Conservation (phyloP, 2,797 vertebrate species). For the Pseudochaenichthys georgianus region DNA sequence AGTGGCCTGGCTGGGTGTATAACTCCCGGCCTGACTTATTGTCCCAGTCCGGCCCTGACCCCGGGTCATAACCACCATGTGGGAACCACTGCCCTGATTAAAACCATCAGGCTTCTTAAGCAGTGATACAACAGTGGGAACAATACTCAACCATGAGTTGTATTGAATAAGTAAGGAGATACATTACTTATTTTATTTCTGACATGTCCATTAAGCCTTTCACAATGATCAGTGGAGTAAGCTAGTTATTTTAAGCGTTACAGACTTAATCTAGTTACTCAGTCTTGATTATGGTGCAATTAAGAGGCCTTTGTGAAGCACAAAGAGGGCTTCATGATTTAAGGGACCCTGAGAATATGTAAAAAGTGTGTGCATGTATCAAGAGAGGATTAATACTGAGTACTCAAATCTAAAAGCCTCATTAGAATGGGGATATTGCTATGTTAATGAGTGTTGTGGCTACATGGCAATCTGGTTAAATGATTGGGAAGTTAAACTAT, state of each 20-base stretch:
- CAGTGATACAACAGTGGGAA: neutral
- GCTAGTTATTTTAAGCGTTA: neutral
- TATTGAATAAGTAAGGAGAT: neutral
- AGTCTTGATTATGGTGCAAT: neutral
- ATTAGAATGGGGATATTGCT: neutral
- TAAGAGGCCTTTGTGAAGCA: neutral
- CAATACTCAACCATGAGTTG: neutral
- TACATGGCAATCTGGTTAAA: neutral
- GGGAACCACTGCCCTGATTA: neutral
- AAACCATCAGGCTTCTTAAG: neutral
- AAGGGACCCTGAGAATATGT: neutral
- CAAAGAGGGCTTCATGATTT: neutral
- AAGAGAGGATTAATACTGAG: constrained; percentile 3
- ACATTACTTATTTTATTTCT: neutral
- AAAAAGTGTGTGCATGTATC: neutral
- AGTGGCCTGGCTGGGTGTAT: no score
- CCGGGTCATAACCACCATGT: neutral
- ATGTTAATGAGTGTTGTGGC: neutral
- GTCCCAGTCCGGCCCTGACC: no score
- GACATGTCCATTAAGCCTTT: neutral
- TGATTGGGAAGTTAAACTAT: no score
- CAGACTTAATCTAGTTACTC: constrained; percentile 1
- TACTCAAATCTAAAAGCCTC: neutral
- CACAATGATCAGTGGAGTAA: neutral
- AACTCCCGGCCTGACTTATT: no score